A percentile compares a stretch with the other conserved stretches of the same genome.
These are phyloP conservation scores for Stichodactyla helianthus DNA, from an alignment of 64 coral and sea anemone genomes.

Conservation along the genomic window DNA sequence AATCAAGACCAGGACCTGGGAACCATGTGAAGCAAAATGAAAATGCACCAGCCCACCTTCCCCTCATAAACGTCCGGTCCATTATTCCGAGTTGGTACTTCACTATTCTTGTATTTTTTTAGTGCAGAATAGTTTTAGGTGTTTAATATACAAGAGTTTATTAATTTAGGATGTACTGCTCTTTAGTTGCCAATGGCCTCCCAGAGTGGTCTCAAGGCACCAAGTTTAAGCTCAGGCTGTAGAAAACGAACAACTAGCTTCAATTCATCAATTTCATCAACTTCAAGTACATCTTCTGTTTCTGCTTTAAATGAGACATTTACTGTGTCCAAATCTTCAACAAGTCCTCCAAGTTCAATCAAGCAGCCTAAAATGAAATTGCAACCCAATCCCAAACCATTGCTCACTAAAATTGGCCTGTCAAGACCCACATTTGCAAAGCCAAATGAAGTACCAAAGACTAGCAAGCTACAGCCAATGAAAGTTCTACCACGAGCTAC, in stretches of 20 bases:
- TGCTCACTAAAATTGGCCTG: background rate
- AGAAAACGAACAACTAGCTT: slow-evolving; percentile 35
- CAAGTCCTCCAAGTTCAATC: background rate
- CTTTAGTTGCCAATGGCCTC: slow-evolving; percentile 25
- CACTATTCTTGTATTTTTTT: too few relatives aligned
- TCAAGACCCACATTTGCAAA: slow-evolving; percentile 13
- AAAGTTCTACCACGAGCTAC: background rate
- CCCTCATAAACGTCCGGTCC: too few relatives aligned
- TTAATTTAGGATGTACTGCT: background rate
- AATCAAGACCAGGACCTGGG: too few relatives aligned
- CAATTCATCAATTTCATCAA: slow-evolving; percentile 44
- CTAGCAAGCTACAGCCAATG: slow-evolving; percentile 12
- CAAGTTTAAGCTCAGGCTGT: slow-evolving; percentile 16
- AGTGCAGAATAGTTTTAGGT: too few relatives aligned
- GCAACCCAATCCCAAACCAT: background rate
- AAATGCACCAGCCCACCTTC: too few relatives aligned
- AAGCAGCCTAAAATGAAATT: background rate
- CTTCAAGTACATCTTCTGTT: slow-evolving; percentile 34
- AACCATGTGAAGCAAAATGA: too few relatives aligned
- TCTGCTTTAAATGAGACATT: slow-evolving; percentile 56
- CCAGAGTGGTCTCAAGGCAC: slow-evolving; percentile 48
- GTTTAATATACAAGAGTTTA: too few relatives aligned
- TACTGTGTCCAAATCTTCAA: background rate
- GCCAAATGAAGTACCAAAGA: slow-evolving; percentile 19
- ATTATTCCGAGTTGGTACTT: too few relatives aligned